phyloP scores from a whole-genome alignment of 2,113 vertebrate species.

The Heptranchias perlo region DNA sequence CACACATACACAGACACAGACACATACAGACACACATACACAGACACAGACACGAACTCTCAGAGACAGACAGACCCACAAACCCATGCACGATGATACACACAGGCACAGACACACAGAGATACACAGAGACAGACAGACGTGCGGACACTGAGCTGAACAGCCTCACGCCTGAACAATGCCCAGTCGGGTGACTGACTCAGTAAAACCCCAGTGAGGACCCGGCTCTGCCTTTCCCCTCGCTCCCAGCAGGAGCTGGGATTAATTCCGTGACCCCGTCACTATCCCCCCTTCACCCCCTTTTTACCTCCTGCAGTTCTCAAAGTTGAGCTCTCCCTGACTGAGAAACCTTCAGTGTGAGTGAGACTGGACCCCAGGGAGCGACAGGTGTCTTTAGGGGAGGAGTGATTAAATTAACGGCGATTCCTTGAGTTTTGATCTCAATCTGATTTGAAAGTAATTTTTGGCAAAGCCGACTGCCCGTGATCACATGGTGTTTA shows the following conservation, averaged over 20 bases:
- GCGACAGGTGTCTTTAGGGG: background rate
- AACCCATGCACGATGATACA: background rate
- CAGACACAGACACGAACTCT: too few relatives aligned
- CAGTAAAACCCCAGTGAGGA: background rate
- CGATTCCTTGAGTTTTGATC: background rate
- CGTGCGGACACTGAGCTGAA: background rate
- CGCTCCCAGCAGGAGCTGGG: background rate
- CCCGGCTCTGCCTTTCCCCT: background rate
- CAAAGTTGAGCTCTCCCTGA: background rate
- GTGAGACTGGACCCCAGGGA: background rate
- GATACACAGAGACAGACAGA: background rate
- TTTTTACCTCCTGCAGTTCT: background rate
- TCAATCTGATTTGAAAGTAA: too few relatives aligned
- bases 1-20: background rate
- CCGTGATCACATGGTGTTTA: background rate
- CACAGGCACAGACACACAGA: background rate
- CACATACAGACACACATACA: background rate
- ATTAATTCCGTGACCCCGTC: background rate
- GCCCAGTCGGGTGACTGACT: background rate
- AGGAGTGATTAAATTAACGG: background rate
- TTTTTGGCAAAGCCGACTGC: background rate
- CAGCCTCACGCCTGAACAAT: background rate
- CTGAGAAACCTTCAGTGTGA: background rate
- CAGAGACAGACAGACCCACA: too few relatives aligned
- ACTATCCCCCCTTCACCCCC: background rate